phyloP scores from a whole-genome alignment of 2,113 vertebrate species.

The Pelobates fuscus region DNA sequence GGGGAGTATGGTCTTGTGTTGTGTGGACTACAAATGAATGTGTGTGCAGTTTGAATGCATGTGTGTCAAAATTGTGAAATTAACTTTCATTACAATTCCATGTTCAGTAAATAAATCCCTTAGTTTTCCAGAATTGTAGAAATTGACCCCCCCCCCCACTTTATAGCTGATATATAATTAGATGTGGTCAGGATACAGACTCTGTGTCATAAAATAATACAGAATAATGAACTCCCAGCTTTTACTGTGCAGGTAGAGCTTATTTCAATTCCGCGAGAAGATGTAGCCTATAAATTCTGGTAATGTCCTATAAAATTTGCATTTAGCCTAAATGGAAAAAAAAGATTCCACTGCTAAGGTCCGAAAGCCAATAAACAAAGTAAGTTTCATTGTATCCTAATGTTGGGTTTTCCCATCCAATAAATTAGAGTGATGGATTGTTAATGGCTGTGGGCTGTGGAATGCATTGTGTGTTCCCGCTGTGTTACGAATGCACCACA shows the following conservation, averaged over 20 bases:
- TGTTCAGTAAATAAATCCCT: too few relatives aligned
- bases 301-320: conserved; percentile 23
- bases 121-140: too few relatives aligned
- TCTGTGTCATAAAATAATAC: too few relatives aligned
- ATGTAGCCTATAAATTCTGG: conserved; percentile 22
- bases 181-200: too few relatives aligned
- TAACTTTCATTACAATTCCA: too few relatives aligned
- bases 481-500: conserved; percentile 36
- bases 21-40: too few relatives aligned
- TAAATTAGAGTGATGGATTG: conserved; percentile 39
- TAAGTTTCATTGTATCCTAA: conserved; percentile 4
- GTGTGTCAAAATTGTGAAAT: too few relatives aligned
- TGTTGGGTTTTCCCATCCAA: conserved; percentile 37
- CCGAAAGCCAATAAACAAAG: conserved; percentile 24
- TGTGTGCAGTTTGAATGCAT: too few relatives aligned
- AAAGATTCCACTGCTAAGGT: not conserved
- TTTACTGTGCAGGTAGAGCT: not conserved
- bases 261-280: not conserved
- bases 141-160: too few relatives aligned
- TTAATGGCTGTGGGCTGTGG: conserved; percentile 18
- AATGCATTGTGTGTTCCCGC: conserved; percentile 22
- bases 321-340: conserved; percentile 22
- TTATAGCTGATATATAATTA: too few relatives aligned
- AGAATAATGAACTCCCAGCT: not conserved
- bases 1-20: too few relatives aligned